phyloP scores from a whole-genome alignment of 2,797 vertebrate genomes.

The Argyrosomus regius region DNA sequence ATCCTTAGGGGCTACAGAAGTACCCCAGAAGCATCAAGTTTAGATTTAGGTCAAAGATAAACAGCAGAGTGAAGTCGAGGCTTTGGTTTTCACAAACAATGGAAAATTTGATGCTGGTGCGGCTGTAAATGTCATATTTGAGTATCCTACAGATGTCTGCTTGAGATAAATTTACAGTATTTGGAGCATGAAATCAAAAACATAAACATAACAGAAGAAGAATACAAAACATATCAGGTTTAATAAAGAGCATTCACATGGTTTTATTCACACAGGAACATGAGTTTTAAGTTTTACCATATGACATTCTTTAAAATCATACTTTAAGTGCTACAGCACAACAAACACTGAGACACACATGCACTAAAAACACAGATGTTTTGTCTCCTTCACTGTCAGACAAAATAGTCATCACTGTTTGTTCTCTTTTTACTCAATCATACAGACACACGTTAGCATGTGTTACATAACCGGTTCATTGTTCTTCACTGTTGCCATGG shows the following conservation, averaged over 20 bases:
- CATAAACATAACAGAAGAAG: background rate
- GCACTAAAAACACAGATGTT: background rate
- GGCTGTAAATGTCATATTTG: constrained; percentile 31
- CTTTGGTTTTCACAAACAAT: constrained; percentile 37
- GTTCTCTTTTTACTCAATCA: background rate
- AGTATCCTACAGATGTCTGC: constrained; percentile 39
- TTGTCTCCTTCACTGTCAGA: background rate
- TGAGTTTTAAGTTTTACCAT: background rate
- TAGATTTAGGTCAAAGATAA: constrained; percentile 80
- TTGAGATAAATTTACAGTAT: constrained; percentile 31
- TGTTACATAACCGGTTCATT: background rate
- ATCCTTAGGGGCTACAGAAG: constrained; percentile 69
- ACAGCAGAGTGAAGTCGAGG: background rate
- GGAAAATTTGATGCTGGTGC: constrained; percentile 62
- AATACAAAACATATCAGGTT: background rate
- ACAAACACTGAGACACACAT: background rate
- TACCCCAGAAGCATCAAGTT: constrained; percentile 43
- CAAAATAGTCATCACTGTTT: no score
- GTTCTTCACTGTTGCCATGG: background rate
- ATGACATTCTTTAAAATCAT: constrained; percentile 1
- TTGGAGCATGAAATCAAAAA: background rate
- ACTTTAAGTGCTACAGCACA: background rate
- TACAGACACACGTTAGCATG: background rate
- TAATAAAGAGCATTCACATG: background rate
- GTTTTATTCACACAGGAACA: background rate